A percentile compares a stretch with the other conserved stretches of the same genome.
These are phyloP conservation scores for Riptortus pedestris DNA, from an alignment of 1,140 invertebrate species.

Conservation along the genomic window DNA sequence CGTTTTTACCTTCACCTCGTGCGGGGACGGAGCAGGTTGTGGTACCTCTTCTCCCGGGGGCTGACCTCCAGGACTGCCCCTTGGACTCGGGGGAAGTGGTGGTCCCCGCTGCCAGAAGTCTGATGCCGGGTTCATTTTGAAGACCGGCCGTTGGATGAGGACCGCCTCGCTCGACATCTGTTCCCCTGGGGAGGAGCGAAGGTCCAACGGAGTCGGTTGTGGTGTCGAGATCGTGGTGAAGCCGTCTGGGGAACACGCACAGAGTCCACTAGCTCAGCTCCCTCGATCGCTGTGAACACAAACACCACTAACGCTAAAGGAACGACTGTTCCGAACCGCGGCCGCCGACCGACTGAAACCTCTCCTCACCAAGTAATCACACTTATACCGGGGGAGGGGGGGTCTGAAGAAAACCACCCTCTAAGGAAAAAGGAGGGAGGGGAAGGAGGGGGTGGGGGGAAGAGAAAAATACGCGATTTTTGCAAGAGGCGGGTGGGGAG, in stretches of 20 bases:
- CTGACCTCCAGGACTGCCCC: neutral
- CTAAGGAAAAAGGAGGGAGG: slow-evolving; percentile 10
- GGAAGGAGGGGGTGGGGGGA: slow-evolving; percentile 20
- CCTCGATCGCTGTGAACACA: slow-evolving; percentile 13
- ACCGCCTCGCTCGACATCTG: slow-evolving; percentile 30
- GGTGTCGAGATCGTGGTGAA: slow-evolving; percentile 33
- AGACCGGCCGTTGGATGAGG: slow-evolving; percentile 34
- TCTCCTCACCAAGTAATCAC: slow-evolving; percentile 26
- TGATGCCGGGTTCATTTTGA: slow-evolving; percentile 35
- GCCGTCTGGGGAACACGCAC: slow-evolving; percentile 19
- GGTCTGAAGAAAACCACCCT: slow-evolving; percentile 26
- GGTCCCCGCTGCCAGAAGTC: slow-evolving; percentile 34
- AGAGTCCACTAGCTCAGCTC: slow-evolving; percentile 15
- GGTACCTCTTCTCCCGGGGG: neutral
- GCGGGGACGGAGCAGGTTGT: slow-evolving; percentile 23
- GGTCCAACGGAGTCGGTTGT: slow-evolving; percentile 31
- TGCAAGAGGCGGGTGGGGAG: slow-evolving; percentile 22
- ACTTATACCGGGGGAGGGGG: slow-evolving; percentile 29
- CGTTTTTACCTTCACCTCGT: slow-evolving; percentile 17
- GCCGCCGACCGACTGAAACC: slow-evolving; percentile 27
- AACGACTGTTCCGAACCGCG: slow-evolving; percentile 8
- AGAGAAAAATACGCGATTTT: slow-evolving; percentile 22
- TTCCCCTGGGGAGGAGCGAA: slow-evolving; percentile 32
- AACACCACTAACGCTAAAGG: slow-evolving; percentile 18
- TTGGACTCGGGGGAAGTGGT: slow-evolving; percentile 25